Percentiles rank a stretch among this genome's conserved stretches.
Conservation (phyloP, 2,113 vertebrate genomes). For the Irena cyanogastra region DNA sequence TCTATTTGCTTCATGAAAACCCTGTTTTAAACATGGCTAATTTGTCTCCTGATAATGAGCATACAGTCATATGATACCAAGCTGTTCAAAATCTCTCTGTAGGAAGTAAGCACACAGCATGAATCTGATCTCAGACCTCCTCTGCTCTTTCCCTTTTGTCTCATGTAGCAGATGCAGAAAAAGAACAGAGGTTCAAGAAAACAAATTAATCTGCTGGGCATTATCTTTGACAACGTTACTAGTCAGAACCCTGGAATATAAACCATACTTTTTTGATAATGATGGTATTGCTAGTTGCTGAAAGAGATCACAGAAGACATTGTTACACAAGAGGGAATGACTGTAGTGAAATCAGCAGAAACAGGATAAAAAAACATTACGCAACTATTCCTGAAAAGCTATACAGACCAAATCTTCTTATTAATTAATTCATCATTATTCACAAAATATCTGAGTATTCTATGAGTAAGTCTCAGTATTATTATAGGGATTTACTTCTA, state of each 20-base stretch:
- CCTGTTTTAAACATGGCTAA: not conserved
- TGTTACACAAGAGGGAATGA: not conserved
- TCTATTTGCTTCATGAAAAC: not conserved
- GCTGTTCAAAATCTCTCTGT: not conserved
- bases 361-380: not conserved
- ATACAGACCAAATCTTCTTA: not conserved
- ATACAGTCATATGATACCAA: not conserved
- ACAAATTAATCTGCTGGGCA: not conserved
- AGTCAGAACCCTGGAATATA: not conserved
- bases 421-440: not conserved
- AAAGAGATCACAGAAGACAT: not conserved
- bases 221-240: not conserved
- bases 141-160: not conserved
- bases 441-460: not conserved
- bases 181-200: not conserved
- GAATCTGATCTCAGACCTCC: not conserved
- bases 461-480: not conserved
- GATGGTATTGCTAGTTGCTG: not conserved
- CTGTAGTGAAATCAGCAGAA: not conserved
- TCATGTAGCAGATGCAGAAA: not conserved
- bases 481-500: not conserved
- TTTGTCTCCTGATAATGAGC: slow-evolving; percentile 24
- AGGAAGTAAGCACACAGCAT: slow-evolving; percentile 14
- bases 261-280: not conserved
- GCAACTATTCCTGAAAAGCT: not conserved